Evolutionary conservation across 2,113 vertebrate genomes (phyloP).

Genomic region (Dicaeum eximium): DNA sequence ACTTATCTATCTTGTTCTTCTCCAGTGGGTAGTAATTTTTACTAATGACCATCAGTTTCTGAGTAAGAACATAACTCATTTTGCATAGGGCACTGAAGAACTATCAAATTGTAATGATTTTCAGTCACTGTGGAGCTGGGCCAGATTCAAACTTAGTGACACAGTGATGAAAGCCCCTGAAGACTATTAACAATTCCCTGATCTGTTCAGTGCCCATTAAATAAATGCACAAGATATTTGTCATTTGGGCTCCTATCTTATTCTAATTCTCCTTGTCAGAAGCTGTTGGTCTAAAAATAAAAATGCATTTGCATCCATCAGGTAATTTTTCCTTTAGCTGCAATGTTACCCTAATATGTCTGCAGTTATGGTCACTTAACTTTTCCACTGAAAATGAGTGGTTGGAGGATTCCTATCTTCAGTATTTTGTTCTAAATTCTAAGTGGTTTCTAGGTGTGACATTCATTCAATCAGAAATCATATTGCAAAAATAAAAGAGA

Average conservation of each 20-base stretch:
- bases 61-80: slow-evolving; percentile 3
- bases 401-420: not conserved
- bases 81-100: slow-evolving; percentile 25
- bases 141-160: not conserved
- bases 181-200: not conserved
- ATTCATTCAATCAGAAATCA: not conserved
- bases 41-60: not conserved
- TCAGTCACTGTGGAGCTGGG: not conserved
- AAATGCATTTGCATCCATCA: not conserved
- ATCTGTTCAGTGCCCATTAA: not conserved
- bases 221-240: not conserved
- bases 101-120: slow-evolving; percentile 18
- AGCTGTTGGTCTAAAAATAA: not conserved
- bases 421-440: not conserved
- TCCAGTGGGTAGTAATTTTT: not conserved
- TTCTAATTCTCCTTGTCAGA: not conserved
- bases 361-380: not conserved
- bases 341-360: not conserved
- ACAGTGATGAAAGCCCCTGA: not conserved
- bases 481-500: not conserved
- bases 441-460: not conserved
- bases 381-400: not conserved
- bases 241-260: not conserved
- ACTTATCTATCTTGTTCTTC: not conserved
- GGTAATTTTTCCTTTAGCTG: not conserved